Evolutionary conservation across 2,888 invertebrate species (phyloP), one percentile per base, ranked within the genome.

Genomic region (Brenthis daphne): DNA sequence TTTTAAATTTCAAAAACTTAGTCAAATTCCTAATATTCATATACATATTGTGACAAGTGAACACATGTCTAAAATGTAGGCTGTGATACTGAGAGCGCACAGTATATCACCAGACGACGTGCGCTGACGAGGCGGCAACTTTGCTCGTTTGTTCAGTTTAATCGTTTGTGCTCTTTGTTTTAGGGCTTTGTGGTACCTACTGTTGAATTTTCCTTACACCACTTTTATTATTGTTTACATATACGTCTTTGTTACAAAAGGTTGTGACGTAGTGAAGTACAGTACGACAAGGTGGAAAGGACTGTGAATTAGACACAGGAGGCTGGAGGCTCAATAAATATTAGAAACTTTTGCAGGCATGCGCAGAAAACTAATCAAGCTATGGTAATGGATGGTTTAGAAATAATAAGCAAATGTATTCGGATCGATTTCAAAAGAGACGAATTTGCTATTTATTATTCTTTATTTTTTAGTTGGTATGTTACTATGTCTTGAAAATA

Each of bases 71-170:
- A 51, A 16, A 33, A 16, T 53, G 48, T 51, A 58, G 56, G 54
- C 50, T 57, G 67, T 66, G 58, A 65, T 65, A 56, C 69, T 70
- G 56, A 66, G 71, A 57, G 67, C 69, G 65, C 67, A 65, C 66
- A 73, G 71, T 74, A 72, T 73, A 74, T 73, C 72, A 70, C 70
- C 64, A 67, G 71, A 57, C 56, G 69, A 65, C 69, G 68, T 65
- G 67, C 70, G 72, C 74, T 74, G 76, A 74, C 76, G 74, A 74
- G 73, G 75, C 76, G 72, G 69, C 73, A 75, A 76, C 75, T 74
- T 73, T 70, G 68, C 70, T 74, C 76, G 75, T 76, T 77, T 77
- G 77, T 76, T 74, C 73, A 69, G 76, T 74, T 77, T 75, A 79
- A 77, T 78, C 77, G 78, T 71, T 77, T 73, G 75, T 77, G 76